phyloP scores from a whole-genome alignment of 2,797 vertebrate genomes.

The Anisognathus igniventris region DNA sequence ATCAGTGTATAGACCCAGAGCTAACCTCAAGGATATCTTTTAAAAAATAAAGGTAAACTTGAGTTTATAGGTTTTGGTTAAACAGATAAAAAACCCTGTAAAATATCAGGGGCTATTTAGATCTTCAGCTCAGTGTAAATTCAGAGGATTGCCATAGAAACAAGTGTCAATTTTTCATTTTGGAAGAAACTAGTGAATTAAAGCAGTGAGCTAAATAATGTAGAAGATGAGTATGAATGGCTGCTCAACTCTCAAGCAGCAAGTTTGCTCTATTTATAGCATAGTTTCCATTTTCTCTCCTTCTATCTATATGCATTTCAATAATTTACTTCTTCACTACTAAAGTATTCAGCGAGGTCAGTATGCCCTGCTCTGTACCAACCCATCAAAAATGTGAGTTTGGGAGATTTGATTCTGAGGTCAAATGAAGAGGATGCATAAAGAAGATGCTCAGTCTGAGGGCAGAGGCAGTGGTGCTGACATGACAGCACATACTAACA shows the following conservation, averaged over 20 bases:
- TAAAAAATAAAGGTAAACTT: not conserved
- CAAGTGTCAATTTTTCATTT: not conserved
- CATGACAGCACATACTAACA: not conserved
- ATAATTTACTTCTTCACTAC: not conserved
- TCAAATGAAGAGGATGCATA: not conserved
- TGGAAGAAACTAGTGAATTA: not conserved
- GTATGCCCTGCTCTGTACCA: not conserved
- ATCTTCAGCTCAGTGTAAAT: not conserved
- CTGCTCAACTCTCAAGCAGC: not conserved
- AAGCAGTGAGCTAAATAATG: constrained; percentile 28
- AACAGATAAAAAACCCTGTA: not conserved
- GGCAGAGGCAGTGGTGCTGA: not conserved
- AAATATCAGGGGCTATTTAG: not conserved
- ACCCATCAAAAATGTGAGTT: not conserved
- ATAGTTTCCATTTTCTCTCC: not conserved
- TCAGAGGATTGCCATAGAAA: not conserved
- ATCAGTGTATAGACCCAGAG: not conserved
- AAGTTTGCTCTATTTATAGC: constrained; percentile 15
- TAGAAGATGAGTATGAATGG: not conserved
- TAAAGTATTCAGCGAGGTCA: not conserved
- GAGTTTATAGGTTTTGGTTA: not conserved
- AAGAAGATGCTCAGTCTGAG: not conserved
- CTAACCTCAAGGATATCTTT: not conserved
- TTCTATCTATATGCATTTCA: not conserved
- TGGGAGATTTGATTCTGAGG: not conserved